Conservation (phyloP, 2,113 vertebrate species). For the Pachycephala philippinensis region DNA sequence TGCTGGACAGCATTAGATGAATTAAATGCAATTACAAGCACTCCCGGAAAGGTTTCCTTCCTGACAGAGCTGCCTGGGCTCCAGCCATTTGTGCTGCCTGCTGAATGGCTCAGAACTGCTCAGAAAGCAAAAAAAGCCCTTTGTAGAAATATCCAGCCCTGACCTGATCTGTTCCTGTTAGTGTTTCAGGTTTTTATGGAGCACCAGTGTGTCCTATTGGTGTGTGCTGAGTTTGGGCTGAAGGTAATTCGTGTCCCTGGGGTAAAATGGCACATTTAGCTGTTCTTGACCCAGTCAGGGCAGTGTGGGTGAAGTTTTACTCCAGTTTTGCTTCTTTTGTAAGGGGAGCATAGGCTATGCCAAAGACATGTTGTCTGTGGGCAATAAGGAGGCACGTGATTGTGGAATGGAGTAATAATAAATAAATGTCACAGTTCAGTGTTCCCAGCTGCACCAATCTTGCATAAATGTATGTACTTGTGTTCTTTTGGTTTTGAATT, state of each 20-base stretch:
- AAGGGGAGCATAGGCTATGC: background rate
- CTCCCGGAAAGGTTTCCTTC: fast-evolving
- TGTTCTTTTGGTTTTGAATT: background rate
- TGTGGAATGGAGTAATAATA: background rate
- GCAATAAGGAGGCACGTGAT: fast-evolving
- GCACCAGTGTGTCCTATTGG: background rate
- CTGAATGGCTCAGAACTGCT: background rate
- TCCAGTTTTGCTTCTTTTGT: background rate
- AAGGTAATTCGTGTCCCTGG: fast-evolving
- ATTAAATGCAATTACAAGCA: background rate
- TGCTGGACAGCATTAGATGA: background rate
- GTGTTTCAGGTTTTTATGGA: fast-evolving
- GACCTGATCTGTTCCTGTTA: background rate
- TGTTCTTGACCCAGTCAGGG: background rate
- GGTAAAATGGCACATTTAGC: background rate
- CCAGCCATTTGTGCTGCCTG: background rate
- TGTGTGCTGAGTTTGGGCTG: background rate
- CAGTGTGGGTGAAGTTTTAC: background rate
- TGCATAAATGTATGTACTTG: background rate
- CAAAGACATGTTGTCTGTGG: fast-evolving
- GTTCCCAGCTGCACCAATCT: background rate
- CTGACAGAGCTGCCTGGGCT: background rate
- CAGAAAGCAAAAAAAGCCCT: background rate
- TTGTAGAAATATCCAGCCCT: background rate
- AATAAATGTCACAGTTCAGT: background rate